phyloP scores from a whole-genome alignment of 2,113 vertebrate species.

The Lophura nycthemera region DNA sequence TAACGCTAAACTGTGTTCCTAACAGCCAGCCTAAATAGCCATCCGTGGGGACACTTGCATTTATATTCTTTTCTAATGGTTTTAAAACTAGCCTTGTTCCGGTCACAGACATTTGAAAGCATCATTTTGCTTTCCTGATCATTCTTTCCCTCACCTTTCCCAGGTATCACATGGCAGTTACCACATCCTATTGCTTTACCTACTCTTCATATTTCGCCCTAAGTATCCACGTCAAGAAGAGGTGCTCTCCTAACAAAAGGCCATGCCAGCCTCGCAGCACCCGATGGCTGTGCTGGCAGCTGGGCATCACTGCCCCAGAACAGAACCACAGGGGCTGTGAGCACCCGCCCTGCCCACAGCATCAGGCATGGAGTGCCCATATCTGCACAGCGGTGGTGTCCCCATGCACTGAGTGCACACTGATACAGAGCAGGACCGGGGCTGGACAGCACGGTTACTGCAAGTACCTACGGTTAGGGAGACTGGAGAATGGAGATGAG shows the following conservation, averaged over 20 bases:
- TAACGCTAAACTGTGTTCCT: background rate
- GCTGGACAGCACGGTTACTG: background rate
- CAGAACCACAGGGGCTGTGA: accelerated
- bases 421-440: background rate
- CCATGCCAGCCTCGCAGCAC: background rate
- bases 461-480: background rate
- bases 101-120: background rate
- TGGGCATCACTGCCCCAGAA: background rate
- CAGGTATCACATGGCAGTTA: background rate
- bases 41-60: background rate
- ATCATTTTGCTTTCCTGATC: background rate
- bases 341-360: accelerated
- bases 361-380: accelerated
- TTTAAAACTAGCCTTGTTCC: background rate
- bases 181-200: constrained; percentile 38
- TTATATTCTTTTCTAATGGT: background rate
- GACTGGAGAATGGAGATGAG: background rate
- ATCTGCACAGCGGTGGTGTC: accelerated
- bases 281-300: background rate
- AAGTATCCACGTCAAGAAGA: constrained; percentile 3
- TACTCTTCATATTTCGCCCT: constrained; percentile 35
- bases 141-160: background rate
- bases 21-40: background rate
- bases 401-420: accelerated
- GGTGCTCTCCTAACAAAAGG: constrained; percentile 17